Evolutionary conservation across 64 coral and sea anemone species (phyloP).

Genomic region (Orbicella faveolata): DNA sequence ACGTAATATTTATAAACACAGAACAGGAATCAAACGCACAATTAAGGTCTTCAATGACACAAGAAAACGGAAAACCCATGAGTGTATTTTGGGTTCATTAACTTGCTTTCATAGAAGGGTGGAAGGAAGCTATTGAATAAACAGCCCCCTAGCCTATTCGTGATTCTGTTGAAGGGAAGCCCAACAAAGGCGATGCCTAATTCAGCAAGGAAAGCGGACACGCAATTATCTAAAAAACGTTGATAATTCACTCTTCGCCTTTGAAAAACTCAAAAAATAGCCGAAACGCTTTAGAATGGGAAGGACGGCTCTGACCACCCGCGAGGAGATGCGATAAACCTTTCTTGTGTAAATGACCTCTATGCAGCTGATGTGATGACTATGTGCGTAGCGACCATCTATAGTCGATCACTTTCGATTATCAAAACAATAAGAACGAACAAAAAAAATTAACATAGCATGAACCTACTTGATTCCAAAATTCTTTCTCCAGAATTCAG

Average conservation of each 20-base stretch:
- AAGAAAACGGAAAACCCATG: background rate
- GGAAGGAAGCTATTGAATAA: background rate
- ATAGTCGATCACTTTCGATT: background rate
- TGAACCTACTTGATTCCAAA: constrained; percentile 81
- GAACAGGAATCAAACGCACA: background rate
- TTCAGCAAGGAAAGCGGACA: background rate
- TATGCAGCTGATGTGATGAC: background rate
- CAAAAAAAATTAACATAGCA: background rate
- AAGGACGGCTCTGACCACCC: background rate
- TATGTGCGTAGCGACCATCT: background rate
- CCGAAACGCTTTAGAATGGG: background rate
- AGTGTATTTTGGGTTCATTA: background rate
- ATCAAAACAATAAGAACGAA: constrained; percentile 3
- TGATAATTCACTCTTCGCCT: background rate
- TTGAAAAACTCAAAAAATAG: background rate
- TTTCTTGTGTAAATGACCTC: background rate
- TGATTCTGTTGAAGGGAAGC: background rate
- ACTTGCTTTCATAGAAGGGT: background rate
- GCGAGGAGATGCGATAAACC: background rate
- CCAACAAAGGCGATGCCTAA: background rate
- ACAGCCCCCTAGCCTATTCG: background rate
- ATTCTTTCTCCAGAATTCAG: constrained; percentile 99
- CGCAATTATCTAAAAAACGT: constrained; percentile 13
- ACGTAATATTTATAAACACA: background rate
- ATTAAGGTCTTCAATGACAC: background rate